Percentiles rank a stretch among this genome's conserved stretches.
phyloP scores from a whole-genome alignment of 2,797 vertebrate species.

The Cossypha heuglini region DNA sequence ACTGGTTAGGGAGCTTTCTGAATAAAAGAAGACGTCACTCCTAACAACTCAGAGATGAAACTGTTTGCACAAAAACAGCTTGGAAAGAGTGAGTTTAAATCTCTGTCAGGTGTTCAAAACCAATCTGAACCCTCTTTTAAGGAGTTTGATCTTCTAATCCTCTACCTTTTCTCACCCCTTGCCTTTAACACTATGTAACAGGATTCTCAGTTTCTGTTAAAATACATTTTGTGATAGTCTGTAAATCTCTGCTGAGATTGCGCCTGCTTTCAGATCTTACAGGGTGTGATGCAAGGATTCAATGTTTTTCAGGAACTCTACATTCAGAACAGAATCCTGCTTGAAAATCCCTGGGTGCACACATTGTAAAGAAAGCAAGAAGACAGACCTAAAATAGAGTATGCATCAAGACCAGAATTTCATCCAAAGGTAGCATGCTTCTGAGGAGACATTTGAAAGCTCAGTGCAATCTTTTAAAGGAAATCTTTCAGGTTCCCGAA shows the following conservation, averaged over 20 bases:
- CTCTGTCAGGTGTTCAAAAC: not conserved
- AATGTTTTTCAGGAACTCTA: slow-evolving; percentile 24
- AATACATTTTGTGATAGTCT: slow-evolving; percentile 21
- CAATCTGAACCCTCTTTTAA: not conserved
- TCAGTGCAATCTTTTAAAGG: not conserved
- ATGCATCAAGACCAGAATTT: slow-evolving; percentile 16
- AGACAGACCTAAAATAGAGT: slow-evolving; percentile 36
- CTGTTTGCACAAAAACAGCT: slow-evolving; percentile 1
- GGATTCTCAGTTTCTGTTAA: not conserved
- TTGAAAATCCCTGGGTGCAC: slow-evolving; percentile 19
- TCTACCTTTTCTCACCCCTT: not conserved
- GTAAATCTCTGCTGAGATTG: slow-evolving; percentile 36
- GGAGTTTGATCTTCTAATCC: slow-evolving; percentile 6
- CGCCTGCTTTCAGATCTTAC: slow-evolving; percentile 7
- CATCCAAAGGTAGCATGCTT: not conserved
- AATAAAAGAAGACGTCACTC: not conserved
- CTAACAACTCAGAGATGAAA: not conserved
- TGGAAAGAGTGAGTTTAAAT: not conserved
- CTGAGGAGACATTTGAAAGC: slow-evolving; percentile 12
- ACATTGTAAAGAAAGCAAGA: not conserved
- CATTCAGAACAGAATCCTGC: slow-evolving; percentile 12
- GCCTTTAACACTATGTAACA: not conserved
- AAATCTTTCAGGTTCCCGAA: not conserved
- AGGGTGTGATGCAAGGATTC: not conserved
- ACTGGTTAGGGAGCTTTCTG: not conserved